Evolutionary conservation across 2,888 invertebrate species (phyloP).

Genomic region (Drosophila koepferae): DNA sequence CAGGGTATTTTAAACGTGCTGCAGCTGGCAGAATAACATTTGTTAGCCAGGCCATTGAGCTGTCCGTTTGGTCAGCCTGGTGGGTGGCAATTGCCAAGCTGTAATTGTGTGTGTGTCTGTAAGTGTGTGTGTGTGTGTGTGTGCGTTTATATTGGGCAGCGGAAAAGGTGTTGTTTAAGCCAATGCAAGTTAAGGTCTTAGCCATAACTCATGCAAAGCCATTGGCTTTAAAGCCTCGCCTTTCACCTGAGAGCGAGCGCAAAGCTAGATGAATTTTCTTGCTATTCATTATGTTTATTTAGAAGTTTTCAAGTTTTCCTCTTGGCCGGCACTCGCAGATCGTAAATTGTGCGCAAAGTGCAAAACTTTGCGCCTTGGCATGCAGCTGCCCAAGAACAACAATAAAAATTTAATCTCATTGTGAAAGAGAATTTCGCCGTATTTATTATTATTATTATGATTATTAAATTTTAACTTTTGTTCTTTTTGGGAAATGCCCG

Average conservation of each 20-base stretch:
- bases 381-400: slow-evolving; percentile 16
- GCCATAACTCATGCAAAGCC: slow-evolving; percentile 34
- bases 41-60: slow-evolving; percentile 30
- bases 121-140: not conserved
- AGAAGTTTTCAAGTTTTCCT: slow-evolving; percentile 38
- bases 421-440: not conserved
- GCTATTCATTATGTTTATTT: slow-evolving; percentile 43
- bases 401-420: slow-evolving; percentile 53
- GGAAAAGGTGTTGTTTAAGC: not conserved
- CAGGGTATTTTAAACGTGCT: slow-evolving; percentile 24
- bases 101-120: not conserved
- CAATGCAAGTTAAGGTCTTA: slow-evolving; percentile 15
- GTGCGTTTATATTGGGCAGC: not conserved
- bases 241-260: slow-evolving; percentile 29
- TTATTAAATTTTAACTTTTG: not conserved
- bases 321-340: slow-evolving; percentile 19
- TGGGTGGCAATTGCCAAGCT: slow-evolving; percentile 18
- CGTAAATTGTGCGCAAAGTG: slow-evolving; percentile 33
- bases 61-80: slow-evolving; percentile 17
- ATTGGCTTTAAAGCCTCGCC: slow-evolving; percentile 16
- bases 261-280: slow-evolving; percentile 13
- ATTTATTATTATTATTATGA: slow-evolving; percentile 8
- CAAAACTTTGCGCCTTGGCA: slow-evolving; percentile 24
- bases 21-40: slow-evolving; percentile 37
- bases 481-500: slow-evolving; percentile 11